Conservation (phyloP, 2,113 vertebrate genomes). For the Aviceda subcristata region DNA sequence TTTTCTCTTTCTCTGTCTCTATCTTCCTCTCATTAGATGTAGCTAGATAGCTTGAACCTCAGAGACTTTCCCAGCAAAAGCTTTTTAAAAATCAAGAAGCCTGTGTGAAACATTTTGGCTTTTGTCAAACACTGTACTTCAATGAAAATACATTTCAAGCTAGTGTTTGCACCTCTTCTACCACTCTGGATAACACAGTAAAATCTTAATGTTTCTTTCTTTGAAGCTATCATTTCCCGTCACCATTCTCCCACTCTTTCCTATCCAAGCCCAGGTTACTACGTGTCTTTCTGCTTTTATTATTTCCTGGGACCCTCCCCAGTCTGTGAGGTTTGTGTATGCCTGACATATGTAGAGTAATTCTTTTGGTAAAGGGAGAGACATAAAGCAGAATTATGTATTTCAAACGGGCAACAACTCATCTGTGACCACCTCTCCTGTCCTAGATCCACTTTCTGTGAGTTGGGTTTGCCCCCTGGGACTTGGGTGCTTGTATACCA, state of each 20-base stretch:
- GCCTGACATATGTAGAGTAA: accelerated
- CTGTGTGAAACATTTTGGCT: not conserved
- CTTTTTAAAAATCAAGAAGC: not conserved
- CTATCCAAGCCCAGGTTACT: not conserved
- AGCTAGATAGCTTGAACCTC: not conserved
- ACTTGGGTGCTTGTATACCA: not conserved
- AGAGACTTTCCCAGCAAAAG: not conserved
- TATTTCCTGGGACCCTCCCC: not conserved
- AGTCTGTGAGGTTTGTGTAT: not conserved
- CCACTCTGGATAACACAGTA: not conserved
- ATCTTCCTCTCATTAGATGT: not conserved
- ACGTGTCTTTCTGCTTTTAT: not conserved
- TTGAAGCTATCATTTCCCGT: not conserved
- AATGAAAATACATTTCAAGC: not conserved
- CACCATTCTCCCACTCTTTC: too few relatives aligned
- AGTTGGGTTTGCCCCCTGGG: accelerated
- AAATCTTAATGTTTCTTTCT: not conserved
- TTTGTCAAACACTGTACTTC: not conserved
- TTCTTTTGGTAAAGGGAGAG: not conserved
- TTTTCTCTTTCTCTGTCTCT: not conserved
- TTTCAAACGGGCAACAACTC: not conserved
- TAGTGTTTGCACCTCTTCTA: not conserved
- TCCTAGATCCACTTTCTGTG: too few relatives aligned
- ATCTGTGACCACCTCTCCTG: not conserved
- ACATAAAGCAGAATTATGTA: not conserved